Evolutionary conservation across 2,888 invertebrate genomes (phyloP), one percentile per base, ranked within the genome.

Genomic region (Pristionchus maxplancki): DNA sequence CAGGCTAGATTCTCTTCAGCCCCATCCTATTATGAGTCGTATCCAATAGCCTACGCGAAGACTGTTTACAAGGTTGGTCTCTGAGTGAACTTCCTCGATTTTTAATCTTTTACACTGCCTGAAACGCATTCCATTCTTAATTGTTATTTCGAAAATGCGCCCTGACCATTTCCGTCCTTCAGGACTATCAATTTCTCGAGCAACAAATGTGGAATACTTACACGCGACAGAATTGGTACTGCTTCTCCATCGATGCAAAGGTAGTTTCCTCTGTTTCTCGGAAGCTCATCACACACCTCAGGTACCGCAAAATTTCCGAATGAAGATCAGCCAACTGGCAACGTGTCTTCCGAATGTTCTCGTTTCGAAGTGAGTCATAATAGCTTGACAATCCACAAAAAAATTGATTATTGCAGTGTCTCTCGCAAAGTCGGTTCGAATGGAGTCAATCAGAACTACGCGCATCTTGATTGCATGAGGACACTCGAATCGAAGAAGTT

Each of bases 131-230:
- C 34, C 31, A 11, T 58, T 83, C 17, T 34, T 8, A 20, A 83
- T 50, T 4, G 15, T 24, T 28, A 5, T 83, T 83, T 84, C n/a
- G n/a, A n/a, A n/a, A n/a, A n/a, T n/a, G n/a, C n/a, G n/a, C n/a
- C n/a, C n/a, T n/a, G n/a, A n/a, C n/a, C n/a, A n/a, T n/a, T n/a
- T n/a, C n/a, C n/a, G n/a, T n/a, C n/a, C 37, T 31, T 58, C 2
- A 84, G 83, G 83, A 84, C 64, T 85, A 85, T 28, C 62, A 85
- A 64, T 85, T 85, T 44, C 85, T 85, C 28, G 85, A 85, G 85
- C 62, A 85, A 11, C 85, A 85, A 44, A 64, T 85, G 62, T 85
- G 85, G 85, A 85, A 85, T 64, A 62, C 85, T 11, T 85, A 85
- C 85, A 85, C 62, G 0, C 5, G 2, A 40, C 15, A 24, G 31